A percentile compares a stretch with the other conserved stretches of the same genome.
phyloP scores from a whole-genome alignment of 1,140 invertebrate genomes.

The Callitettix versicolor region DNA sequence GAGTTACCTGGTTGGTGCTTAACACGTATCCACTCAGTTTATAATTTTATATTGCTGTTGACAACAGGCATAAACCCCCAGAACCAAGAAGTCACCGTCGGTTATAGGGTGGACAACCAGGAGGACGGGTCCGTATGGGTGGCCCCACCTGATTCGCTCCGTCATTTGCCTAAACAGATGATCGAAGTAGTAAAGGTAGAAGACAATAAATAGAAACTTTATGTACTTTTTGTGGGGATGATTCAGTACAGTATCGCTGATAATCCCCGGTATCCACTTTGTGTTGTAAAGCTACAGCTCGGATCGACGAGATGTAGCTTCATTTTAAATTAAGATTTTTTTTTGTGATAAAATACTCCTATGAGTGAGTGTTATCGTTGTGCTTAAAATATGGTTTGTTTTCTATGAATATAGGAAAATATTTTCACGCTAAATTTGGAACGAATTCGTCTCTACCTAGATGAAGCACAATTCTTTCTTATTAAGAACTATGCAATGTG shows the following conservation, averaged over 20 bases:
- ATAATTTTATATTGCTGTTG: constrained; percentile 1
- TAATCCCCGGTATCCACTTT: background rate
- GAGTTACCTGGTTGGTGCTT: too few species aligned
- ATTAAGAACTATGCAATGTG: too few species aligned
- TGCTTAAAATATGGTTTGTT: too few species aligned
- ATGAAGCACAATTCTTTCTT: too few species aligned
- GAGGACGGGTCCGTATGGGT: constrained; percentile 41
- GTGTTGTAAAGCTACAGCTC: too few species aligned
- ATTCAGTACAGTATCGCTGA: background rate
- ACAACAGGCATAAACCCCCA: constrained; percentile 27
- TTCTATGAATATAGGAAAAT: too few species aligned
- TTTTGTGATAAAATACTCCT: too few species aligned
- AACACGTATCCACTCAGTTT: constrained; percentile 3
- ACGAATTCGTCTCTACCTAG: too few species aligned
- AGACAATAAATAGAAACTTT: background rate
- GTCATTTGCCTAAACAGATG: constrained; percentile 43
- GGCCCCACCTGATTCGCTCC: constrained; percentile 38
- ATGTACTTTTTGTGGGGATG: background rate
- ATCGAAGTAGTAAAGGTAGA: constrained; percentile 38
- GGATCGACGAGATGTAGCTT: too few species aligned
- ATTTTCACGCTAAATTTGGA: too few species aligned
- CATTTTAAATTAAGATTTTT: too few species aligned
- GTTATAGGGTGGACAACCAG: constrained; percentile 45
- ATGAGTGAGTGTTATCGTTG: too few species aligned
- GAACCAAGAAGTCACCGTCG: constrained; percentile 37